Base-by-base conservation (phyloP, 2,888 invertebrate genomes). In the Odontothrips loti region DNA sequence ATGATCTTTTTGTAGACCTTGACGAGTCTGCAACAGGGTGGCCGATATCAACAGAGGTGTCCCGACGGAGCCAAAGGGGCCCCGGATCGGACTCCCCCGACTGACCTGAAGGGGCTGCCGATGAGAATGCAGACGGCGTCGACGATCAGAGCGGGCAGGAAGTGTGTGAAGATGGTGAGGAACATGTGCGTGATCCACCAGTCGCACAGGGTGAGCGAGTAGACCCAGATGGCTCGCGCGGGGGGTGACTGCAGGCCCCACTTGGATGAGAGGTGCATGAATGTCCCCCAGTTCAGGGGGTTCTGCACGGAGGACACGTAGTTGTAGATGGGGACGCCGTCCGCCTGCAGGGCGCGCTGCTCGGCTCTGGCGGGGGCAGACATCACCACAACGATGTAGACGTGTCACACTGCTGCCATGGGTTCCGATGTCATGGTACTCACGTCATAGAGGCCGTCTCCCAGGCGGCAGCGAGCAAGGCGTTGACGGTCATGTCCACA, bases 401-500 rank as follows among this genome's bases (percentile, higher is more conserved):
- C n/a, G 11, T 23, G 20, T 63, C 63, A n/a, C 1, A 4, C 15
- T 11, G 58, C 34, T 6, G 34, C 34, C 34, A 43, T 6, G 34
- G 34, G n/a, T n/a, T n/a, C n/a, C n/a, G n/a, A n/a, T n/a, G n/a
- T n/a, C n/a, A 43, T 6, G 34, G 12, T 27, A 82, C 85, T 86
- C 84, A 85, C 82, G 85, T 85, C 83, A 87, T 88, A 80, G 89
- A 89, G 2, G 90, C 90, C 0, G 92, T 90, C 85, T 92, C 90
- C 93, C 95, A 96, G 0, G 94, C 93, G 0, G 93, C 90, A 0
- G 93, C 92, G 47, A 97, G 91, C 84, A 97, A 90, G 79, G 94
- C 92, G 87, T 96, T 97, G 11, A 94, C 93, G 8, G 94, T 93
- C 84, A 95, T 88, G 85, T 97, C 97, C 0, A 93, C 95, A 0